Evolutionary conservation across 2,888 invertebrate species (phyloP), one percentile per base, ranked within the genome.

Genomic region (Gibbula magus): DNA sequence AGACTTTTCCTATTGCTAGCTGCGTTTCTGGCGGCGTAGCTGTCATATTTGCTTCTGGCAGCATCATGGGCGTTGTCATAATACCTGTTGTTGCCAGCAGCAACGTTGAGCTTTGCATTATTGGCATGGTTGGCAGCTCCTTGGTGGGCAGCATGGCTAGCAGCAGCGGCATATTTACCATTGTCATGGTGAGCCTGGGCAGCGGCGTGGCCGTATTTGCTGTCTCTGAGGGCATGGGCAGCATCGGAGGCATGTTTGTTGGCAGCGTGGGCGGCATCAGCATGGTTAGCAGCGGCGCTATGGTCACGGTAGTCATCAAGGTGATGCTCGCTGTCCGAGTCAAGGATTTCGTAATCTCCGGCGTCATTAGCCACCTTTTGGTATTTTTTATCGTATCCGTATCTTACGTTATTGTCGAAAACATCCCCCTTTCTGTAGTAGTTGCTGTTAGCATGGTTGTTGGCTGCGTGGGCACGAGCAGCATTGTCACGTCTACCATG

Each of bases 301-400:
- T 73, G 76, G 75, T 82, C 79, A 8, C 61, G 32, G 77, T 77
- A 61, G 51, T 82, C 79, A 45, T 82, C 81, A 22, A 82, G 77
- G 51, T 77, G 77, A 67, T 67, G 79, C 18, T 61, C 35, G 45
- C 75, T 52, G 32, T 35, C 32, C 29, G 56, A 54, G 67, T 79
- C 79, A 45, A 52, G 70, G 66, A 73, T 54, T n/a, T 77, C 77
- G 79, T 77, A 82, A n/a, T 77, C 81, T n/a, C 81, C 81, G 61
- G 79, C 66, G 52, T 79, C 81, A 16, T 66, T 45, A 45, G 79
- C 76, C 53, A 61, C n/a, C 25, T 76, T 77, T 45, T 79, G 70
- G 77, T 79, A 82, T 51, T 73, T 82, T 78, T 82, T 82, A 67
- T 82, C 79, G 52, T 77, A 82, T 32, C 76, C 81, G 67, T 82